Conservation (phyloP, 2,113 vertebrate genomes). For the Scytalopus superciliaris region DNA sequence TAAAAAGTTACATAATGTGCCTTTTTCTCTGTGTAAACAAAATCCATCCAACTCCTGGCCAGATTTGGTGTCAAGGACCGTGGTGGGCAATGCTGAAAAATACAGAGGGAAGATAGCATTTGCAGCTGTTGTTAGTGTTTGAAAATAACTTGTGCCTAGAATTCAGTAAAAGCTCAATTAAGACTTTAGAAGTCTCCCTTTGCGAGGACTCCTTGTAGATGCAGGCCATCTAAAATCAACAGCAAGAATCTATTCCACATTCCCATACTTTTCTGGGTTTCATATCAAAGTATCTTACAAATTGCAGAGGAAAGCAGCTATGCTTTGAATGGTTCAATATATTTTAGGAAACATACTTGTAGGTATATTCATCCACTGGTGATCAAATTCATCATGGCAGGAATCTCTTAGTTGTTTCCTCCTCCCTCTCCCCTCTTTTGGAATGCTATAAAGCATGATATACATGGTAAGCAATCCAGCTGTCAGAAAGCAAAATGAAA, state of each 20-base stretch:
- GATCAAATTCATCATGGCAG: neutral
- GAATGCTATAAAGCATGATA: neutral
- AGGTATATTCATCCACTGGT: neutral
- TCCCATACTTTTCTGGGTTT: neutral
- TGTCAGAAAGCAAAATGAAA: conserved; percentile 42
- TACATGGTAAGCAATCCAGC: neutral
- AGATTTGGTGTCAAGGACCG: fast-evolving
- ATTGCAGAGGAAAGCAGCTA: neutral
- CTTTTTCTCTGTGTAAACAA: neutral
- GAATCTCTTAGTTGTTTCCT: neutral
- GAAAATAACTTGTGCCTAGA: neutral
- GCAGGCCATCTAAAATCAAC: neutral
- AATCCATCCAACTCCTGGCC: neutral
- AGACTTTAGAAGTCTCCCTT: neutral
- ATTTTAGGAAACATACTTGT: neutral
- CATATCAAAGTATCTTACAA: neutral
- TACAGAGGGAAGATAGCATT: neutral
- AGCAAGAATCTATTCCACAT: neutral
- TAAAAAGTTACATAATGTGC: neutral
- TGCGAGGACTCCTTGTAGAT: neutral
- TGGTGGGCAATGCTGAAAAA: neutral
- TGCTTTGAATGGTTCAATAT: neutral
- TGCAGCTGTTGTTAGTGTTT: neutral
- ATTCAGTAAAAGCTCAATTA: neutral
- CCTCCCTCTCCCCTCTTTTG: neutral